Evolutionary conservation across 1,140 invertebrate genomes (phyloP).

Genomic region (Drosophila fuyamai): DNA sequence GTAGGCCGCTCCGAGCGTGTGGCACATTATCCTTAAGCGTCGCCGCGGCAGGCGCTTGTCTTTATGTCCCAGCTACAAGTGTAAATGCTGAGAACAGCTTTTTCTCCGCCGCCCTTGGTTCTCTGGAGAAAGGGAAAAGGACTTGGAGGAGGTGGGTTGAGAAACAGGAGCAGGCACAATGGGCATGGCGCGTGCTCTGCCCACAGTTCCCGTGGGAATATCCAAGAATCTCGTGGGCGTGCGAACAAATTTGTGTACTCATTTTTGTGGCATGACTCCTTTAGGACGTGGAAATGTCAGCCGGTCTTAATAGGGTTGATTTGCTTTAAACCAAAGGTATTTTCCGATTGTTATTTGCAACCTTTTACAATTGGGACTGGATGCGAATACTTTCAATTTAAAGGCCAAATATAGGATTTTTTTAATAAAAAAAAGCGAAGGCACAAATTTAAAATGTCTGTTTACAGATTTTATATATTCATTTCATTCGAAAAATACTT

Average conservation of each 20-base stretch:
- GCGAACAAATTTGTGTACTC: slow-evolving; percentile 45
- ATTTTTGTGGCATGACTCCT: slow-evolving; percentile 11
- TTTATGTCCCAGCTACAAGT: slow-evolving; percentile 62
- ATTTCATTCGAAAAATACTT: too few species aligned
- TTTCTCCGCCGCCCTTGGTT: slow-evolving; percentile 9
- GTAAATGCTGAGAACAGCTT: slow-evolving; percentile 65
- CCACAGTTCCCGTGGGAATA: slow-evolving; percentile 70
- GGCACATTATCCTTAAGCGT: slow-evolving; percentile 77
- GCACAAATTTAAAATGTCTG: too few species aligned
- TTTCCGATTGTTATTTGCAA: neutral
- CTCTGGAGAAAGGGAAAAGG: slow-evolving; percentile 6
- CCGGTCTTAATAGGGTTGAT: neutral
- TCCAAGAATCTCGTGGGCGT: slow-evolving; percentile 60
- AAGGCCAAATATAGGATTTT: too few species aligned
- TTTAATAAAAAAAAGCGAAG: too few species aligned
- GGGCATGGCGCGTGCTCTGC: slow-evolving; percentile 41
- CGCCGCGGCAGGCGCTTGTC: slow-evolving; percentile 62
- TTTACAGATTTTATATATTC: too few species aligned
- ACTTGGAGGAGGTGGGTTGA: neutral
- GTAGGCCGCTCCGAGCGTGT: slow-evolving; percentile 55
- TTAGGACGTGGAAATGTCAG: slow-evolving; percentile 22
- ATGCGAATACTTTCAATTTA: too few species aligned
- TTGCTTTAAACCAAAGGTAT: slow-evolving; percentile 1
- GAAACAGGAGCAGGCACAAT: slow-evolving; percentile 9
- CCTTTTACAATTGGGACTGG: too few species aligned